Percentiles rank a stretch among this genome's conserved stretches.
Conservation (phyloP, 1,140 invertebrate species). For the Parapsyche elsis region DNA sequence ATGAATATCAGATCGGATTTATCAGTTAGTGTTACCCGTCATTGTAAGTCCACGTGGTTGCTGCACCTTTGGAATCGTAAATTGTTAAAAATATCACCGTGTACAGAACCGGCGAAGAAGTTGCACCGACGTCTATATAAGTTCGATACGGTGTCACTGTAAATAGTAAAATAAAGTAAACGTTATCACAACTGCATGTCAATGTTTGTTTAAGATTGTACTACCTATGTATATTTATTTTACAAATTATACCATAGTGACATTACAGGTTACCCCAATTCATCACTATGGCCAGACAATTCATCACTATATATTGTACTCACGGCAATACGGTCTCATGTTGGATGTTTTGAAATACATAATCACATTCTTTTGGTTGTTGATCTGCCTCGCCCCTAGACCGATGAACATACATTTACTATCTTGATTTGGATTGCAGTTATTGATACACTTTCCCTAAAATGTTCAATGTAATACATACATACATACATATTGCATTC, state of each 20-base stretch:
- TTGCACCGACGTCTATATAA: constrained; percentile 32
- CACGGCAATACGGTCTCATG: constrained; percentile 42
- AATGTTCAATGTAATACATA: constrained; percentile 5
- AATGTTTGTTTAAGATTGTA: no score
- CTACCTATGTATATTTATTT: no score
- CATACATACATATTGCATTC: no score
- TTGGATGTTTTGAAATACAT: constrained; percentile 50
- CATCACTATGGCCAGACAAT: no score
- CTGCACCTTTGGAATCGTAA: constrained; percentile 43
- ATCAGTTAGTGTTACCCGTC: constrained; percentile 35
- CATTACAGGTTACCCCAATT: no score
- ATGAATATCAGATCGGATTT: no score
- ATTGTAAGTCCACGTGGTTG: constrained; percentile 42
- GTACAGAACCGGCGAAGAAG: constrained; percentile 43
- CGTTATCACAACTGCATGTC: no score
- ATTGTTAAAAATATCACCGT: constrained; percentile 36
- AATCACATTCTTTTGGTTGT: constrained; percentile 38
- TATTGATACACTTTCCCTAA: constrained; percentile 47
- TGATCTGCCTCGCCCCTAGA: constrained; percentile 34
- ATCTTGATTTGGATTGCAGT: constrained; percentile 42
- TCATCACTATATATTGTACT: no score
- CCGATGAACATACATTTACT: constrained; percentile 44
- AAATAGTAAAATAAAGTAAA: not conserved
- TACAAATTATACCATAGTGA: no score
- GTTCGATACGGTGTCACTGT: constrained; percentile 46